Evolutionary conservation across 2,113 vertebrate genomes (phyloP).

Genomic region (Ceyx margarethae): DNA sequence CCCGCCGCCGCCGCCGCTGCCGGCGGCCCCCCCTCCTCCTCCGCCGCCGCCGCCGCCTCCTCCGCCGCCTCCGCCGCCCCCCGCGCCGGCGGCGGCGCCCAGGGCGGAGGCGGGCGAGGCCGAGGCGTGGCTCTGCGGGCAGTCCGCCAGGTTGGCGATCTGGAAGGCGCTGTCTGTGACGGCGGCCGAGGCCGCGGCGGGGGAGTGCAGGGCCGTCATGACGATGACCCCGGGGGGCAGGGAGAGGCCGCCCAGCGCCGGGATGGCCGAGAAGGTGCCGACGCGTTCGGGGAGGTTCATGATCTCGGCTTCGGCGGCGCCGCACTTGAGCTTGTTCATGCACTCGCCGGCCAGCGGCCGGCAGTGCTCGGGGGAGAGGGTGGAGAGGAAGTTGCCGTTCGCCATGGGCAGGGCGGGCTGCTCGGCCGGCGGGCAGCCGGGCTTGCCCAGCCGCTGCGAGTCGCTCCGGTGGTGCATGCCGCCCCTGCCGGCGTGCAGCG

Average conservation of each 20-base stretch:
- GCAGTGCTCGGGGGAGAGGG: slow-evolving; percentile 93
- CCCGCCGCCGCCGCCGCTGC: not conserved
- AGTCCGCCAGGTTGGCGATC: slow-evolving; percentile 98
- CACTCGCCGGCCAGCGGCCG: slow-evolving; percentile 94
- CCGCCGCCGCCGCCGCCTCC: not conserved
- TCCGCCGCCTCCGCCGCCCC: slow-evolving; percentile 13
- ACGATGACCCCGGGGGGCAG: slow-evolving; percentile 97
- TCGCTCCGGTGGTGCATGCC: slow-evolving; percentile 91
- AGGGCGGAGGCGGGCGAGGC: slow-evolving; percentile 79
- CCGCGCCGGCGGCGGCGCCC: slow-evolving; percentile 55
- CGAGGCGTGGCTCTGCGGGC: slow-evolving; percentile 92
- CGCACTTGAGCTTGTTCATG: slow-evolving; percentile 98
- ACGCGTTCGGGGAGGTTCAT: slow-evolving; percentile 97
- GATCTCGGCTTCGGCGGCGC: slow-evolving; percentile 92
- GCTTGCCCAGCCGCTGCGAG: slow-evolving; percentile 89
- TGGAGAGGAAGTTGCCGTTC: slow-evolving; percentile 95
- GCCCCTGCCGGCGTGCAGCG: slow-evolving; percentile 83
- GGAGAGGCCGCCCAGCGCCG: slow-evolving; percentile 94
- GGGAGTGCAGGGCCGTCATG: slow-evolving; percentile 98
- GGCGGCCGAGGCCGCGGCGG: slow-evolving; percentile 90
- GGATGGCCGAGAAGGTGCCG: slow-evolving; percentile 94
- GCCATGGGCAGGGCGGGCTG: slow-evolving; percentile 94
- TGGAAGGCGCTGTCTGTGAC: slow-evolving; percentile 98
- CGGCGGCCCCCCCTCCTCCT: not conserved
- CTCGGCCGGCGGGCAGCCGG: slow-evolving; percentile 84